A percentile compares a stretch with the other conserved stretches of the same genome.
Conservation (phyloP, 2,888 invertebrate species). For the Isotomurus palustris region DNA sequence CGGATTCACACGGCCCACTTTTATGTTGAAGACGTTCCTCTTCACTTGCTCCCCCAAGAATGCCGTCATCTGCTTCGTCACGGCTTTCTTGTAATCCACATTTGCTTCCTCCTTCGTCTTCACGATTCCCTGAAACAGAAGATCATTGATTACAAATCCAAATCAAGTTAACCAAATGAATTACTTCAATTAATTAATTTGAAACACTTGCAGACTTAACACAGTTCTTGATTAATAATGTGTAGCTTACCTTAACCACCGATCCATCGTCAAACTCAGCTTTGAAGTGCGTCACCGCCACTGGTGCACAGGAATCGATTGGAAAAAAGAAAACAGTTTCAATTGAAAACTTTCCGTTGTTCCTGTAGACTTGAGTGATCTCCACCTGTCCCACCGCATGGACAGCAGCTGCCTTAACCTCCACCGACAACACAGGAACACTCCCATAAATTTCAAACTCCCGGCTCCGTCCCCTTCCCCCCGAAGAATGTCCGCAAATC, state of each 20-base stretch:
- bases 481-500: too few species aligned
- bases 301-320: constrained; percentile 39
- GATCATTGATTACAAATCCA: not conserved
- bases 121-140: constrained; percentile 33
- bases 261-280: constrained; percentile 39
- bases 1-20: constrained; percentile 44
- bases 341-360: constrained; percentile 42
- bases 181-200: not conserved
- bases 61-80: constrained; percentile 32
- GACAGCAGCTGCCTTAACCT: constrained; percentile 29
- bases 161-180: too few species aligned
- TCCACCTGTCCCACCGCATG: constrained; percentile 38
- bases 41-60: constrained; percentile 41
- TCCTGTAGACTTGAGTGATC: constrained; percentile 41
- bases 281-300: constrained; percentile 39
- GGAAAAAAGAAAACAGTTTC: constrained; percentile 45
- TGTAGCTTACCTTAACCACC: constrained; percentile 34
- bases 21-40: constrained; percentile 43
- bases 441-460: too few species aligned
- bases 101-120: constrained; percentile 41
- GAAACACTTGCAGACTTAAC: not conserved
- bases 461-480: too few species aligned
- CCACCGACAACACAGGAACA: constrained; percentile 34
- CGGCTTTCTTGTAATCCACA: constrained; percentile 40
- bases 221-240: not conserved